Conservation (phyloP, 2,113 vertebrate genomes). For the Petromus typicus region DNA sequence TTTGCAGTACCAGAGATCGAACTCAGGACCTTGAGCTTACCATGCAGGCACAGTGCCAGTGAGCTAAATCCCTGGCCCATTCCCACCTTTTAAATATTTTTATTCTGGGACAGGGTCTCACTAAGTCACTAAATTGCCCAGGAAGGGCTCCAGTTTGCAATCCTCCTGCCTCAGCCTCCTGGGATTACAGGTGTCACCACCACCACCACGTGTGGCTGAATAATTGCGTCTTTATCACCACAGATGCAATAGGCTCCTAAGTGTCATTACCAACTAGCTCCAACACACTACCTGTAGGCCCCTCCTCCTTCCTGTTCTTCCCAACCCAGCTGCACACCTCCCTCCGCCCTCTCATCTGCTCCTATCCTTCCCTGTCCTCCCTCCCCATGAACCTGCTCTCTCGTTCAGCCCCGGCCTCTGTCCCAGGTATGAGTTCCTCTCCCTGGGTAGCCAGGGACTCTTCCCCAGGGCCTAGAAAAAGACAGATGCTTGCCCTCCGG, state of each 20-base stretch:
- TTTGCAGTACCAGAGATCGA: no score
- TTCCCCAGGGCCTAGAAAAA: background rate
- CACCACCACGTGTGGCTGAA: background rate
- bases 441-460: background rate
- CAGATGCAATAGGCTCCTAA: background rate
- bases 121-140: background rate
- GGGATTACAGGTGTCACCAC: background rate
- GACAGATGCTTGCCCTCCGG: background rate
- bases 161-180: background rate
- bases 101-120: background rate
- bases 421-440: background rate
- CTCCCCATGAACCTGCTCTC: background rate
- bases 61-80: no score
- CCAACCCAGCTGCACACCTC: background rate
- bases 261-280: background rate
- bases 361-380: background rate
- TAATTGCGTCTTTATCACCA: background rate
- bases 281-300: background rate
- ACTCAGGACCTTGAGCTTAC: no score
- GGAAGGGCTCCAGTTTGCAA: background rate
- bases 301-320: background rate
- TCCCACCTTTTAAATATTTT: background rate
- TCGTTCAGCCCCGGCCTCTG: background rate
- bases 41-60: no score
- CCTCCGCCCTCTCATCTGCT: background rate